Conservation (phyloP, 2,888 invertebrate genomes). For the Himalopsyche japonica region DNA sequence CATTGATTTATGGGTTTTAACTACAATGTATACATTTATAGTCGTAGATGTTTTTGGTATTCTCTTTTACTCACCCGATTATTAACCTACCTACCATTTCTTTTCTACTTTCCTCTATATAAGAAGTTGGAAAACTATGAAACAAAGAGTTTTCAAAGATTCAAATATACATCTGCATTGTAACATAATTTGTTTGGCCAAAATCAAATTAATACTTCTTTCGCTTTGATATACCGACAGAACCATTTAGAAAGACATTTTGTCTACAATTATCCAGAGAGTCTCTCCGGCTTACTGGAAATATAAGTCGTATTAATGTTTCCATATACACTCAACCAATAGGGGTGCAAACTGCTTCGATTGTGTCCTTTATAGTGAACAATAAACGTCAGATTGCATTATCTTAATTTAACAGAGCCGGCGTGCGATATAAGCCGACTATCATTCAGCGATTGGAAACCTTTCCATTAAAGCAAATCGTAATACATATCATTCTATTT, state of each 20-base stretch:
- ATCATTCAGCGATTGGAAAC: neutral
- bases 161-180: no score
- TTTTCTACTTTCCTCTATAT: no score
- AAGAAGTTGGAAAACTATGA: no score
- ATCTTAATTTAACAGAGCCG: slow-evolving; percentile 20
- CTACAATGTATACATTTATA: no score
- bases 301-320: neutral
- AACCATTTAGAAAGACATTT: neutral
- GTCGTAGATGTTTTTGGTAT: no score
- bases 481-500: no score
- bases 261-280: neutral
- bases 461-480: neutral
- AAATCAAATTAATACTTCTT: neutral
- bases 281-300: neutral
- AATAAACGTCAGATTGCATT: slow-evolving; percentile 19
- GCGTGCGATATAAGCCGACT: slow-evolving; percentile 6
- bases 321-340: neutral
- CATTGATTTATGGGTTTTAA: no score
- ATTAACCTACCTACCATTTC: no score
- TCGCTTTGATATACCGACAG: neutral
- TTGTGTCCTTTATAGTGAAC: neutral
- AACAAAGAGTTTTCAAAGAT: no score
- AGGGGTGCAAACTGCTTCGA: neutral
- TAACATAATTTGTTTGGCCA: neutral
- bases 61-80: no score